Percentiles rank a stretch among this genome's conserved stretches.
Conservation (phyloP, 30 jellyfish, hydroid and myxozoan genomes). For the Turritopsis rubra region DNA sequence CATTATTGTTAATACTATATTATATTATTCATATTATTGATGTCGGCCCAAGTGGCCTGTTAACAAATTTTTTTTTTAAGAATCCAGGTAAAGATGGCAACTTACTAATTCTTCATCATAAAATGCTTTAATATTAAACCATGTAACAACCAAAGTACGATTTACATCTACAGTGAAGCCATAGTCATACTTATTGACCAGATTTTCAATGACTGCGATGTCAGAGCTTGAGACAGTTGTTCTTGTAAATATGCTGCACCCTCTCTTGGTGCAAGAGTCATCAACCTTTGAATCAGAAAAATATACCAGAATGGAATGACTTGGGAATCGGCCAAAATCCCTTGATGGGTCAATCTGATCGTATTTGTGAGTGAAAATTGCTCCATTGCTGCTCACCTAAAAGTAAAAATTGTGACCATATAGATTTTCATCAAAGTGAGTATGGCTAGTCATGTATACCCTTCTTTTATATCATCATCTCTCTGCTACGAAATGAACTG, state of each 20-base stretch:
- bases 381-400: slow-evolving; percentile 11
- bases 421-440: not conserved
- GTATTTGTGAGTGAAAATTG: not conserved
- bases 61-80: too few relatives aligned
- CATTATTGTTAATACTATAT: too few relatives aligned
- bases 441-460: too few relatives aligned
- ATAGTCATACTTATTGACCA: not conserved
- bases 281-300: not conserved
- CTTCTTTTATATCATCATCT: too few relatives aligned
- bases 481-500: too few relatives aligned
- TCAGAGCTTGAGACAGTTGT: not conserved
- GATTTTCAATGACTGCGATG: not conserved
- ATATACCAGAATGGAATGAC: not conserved
- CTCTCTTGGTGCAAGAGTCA: not conserved
- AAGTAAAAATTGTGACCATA: not conserved
- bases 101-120: not conserved
- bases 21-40: too few relatives aligned
- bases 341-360: not conserved
- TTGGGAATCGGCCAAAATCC: not conserved
- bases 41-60: too few relatives aligned
- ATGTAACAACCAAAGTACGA: slow-evolving; percentile 1
- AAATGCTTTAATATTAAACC: not conserved
- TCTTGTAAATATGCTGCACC: not conserved
- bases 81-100: too few relatives aligned
- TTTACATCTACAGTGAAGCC: not conserved